Conservation (phyloP, 1,140 invertebrate species). For the Drosophila orena region DNA sequence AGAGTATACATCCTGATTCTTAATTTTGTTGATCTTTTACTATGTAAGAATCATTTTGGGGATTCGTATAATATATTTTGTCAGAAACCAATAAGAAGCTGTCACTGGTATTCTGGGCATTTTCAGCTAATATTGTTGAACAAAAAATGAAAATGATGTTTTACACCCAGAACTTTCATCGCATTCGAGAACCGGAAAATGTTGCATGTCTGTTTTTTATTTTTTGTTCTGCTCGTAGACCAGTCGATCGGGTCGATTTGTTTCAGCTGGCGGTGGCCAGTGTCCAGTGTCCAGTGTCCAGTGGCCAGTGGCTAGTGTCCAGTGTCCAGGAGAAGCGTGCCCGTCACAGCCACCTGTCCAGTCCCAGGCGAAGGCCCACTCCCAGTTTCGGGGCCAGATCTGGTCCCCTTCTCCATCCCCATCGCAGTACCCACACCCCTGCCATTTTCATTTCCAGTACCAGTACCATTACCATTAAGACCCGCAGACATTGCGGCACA, state of each 20-base stretch:
- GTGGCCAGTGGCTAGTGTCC: slow-evolving; percentile 41
- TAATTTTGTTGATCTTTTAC: too few relatives aligned
- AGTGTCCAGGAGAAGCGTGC: slow-evolving; percentile 60
- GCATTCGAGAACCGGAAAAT: slow-evolving; percentile 69
- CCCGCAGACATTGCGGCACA: slow-evolving; percentile 73
- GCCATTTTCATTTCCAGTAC: slow-evolving; percentile 23
- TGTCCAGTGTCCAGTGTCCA: slow-evolving; percentile 45
- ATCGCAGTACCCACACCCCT: too few relatives aligned
- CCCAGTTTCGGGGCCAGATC: slow-evolving; percentile 10
- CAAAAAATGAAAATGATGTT: slow-evolving; percentile 15
- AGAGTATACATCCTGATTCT: too few relatives aligned
- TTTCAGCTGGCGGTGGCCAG: slow-evolving; percentile 57
- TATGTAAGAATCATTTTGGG: too few relatives aligned
- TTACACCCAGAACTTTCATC: slow-evolving; percentile 60
- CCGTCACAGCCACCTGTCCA: slow-evolving; percentile 44
- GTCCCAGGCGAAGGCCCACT: slow-evolving; percentile 36
- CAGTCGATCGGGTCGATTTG: slow-evolving; percentile 68
- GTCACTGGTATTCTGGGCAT: background rate
- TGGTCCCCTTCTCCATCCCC: slow-evolving; percentile 3
- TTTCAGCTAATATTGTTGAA: background rate
- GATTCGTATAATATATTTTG: too few relatives aligned
- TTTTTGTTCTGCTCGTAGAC: slow-evolving; percentile 17
- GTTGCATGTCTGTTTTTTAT: slow-evolving; percentile 3
- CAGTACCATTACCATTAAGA: slow-evolving; percentile 24
- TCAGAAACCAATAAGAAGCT: background rate